phyloP scores from a whole-genome alignment of 2,888 invertebrate genomes.

The Erebia ligea region DNA sequence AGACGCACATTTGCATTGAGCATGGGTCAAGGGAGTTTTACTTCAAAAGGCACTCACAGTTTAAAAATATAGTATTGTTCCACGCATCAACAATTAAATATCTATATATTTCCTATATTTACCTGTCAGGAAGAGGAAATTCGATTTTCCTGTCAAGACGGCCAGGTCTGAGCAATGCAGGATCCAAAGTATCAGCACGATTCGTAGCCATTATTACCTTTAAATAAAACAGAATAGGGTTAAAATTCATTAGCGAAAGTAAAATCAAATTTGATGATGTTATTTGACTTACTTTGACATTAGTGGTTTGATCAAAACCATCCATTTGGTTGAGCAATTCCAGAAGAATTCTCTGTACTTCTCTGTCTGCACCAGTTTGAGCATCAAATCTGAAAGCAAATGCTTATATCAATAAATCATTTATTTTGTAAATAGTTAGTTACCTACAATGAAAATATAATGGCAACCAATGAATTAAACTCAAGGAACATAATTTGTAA shows the following conservation, averaged over 20 bases:
- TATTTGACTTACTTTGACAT: constrained; percentile 92
- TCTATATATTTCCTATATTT: constrained; percentile 21
- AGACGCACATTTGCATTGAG: no score
- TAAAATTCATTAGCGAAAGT: neutral
- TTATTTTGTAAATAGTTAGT: neutral
- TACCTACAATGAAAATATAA: neutral
- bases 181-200: constrained; percentile 98
- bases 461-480: neutral
- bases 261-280: neutral
- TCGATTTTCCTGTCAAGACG: constrained; percentile 99
- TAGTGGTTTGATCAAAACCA: constrained; percentile 99
- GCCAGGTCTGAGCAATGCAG: constrained; percentile 97
- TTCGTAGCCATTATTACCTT: constrained; percentile 96
- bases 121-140: constrained; percentile 97
- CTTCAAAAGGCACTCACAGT: no score
- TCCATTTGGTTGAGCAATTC: constrained; percentile 99
- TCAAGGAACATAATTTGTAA: no score
- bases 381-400: constrained; percentile 90
- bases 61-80: no score
- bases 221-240: neutral
- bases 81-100: no score
- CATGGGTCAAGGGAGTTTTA: no score
- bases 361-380: constrained; percentile 98
- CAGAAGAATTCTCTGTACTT: constrained; percentile 98
- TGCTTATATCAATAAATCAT: neutral